Conservation (phyloP, 2,888 invertebrate genomes). For the Ophion obscuratus region DNA sequence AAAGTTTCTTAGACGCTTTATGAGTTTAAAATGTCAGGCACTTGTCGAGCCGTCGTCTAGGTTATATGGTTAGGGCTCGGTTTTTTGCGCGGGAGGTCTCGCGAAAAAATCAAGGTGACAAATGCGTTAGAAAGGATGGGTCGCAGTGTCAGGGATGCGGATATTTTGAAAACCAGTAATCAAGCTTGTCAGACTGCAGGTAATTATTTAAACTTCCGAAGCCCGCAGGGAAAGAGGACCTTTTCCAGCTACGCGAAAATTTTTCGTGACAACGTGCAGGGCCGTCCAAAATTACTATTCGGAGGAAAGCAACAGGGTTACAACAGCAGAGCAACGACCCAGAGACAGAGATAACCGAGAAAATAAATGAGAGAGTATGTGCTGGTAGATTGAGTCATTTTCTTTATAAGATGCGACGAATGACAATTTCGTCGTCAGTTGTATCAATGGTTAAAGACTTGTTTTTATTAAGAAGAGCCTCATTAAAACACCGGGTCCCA, state of each 20-base stretch:
- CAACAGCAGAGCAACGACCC: constrained; percentile 41
- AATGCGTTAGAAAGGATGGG: constrained; percentile 38
- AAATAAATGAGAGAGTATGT: constrained; percentile 35
- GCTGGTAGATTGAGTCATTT: constrained; percentile 53
- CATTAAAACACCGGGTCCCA: constrained; percentile 24
- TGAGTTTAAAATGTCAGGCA: too few relatives aligned
- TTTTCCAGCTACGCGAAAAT: constrained; percentile 39
- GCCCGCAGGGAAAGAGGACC: constrained; percentile 45
- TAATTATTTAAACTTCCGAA: constrained; percentile 46
- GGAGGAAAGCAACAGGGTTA: constrained; percentile 38
- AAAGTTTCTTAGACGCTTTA: too few relatives aligned
- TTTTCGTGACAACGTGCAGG: constrained; percentile 18
- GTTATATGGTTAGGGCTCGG: too few relatives aligned
- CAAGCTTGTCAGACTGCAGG: neutral
- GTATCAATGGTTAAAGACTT: constrained; percentile 56
- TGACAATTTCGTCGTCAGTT: constrained; percentile 55
- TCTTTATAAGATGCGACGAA: constrained; percentile 33
- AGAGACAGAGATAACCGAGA: constrained; percentile 21
- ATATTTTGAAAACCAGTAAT: neutral
- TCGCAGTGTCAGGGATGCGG: constrained; percentile 13
- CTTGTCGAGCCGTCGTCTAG: too few relatives aligned
- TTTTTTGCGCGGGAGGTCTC: too few relatives aligned
- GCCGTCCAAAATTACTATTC: constrained; percentile 39
- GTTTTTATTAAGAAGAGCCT: constrained; percentile 18
- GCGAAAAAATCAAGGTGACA: constrained; percentile 46